phyloP scores from a whole-genome alignment of 2,797 vertebrate genomes.

The Cichlasoma orientale region DNA sequence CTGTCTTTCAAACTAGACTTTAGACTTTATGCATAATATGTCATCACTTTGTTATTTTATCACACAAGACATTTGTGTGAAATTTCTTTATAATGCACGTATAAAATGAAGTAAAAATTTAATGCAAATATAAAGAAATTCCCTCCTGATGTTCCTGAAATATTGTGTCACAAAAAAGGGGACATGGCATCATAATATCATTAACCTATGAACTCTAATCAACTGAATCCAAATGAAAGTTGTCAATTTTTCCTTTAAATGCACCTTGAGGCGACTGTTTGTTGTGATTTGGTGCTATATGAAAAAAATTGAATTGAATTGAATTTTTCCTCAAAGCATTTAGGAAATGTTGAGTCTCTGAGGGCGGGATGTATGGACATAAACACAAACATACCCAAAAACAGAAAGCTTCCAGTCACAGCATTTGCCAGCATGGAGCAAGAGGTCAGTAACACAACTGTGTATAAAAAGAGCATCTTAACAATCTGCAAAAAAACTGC shows the following conservation, averaged over 20 bases:
- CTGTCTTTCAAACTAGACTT: too few species aligned
- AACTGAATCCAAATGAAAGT: neutral
- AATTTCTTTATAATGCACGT: too few species aligned
- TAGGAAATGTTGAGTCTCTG: neutral
- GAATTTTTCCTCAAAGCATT: neutral
- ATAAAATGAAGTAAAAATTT: neutral
- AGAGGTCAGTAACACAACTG: neutral
- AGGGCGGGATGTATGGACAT: neutral
- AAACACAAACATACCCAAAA: neutral
- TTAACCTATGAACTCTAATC: neutral
- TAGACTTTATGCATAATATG: too few species aligned
- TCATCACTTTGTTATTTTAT: too few species aligned
- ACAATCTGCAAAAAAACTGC: neutral
- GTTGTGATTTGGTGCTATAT: too few species aligned
- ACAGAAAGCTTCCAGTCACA: neutral
- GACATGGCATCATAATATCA: neutral
- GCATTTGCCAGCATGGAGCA: neutral
- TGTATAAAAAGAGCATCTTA: neutral
- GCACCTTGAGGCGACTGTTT: too few species aligned
- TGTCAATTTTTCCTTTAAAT: neutral
- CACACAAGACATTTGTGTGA: too few species aligned
- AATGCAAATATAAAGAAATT: neutral
- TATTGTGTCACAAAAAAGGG: neutral
- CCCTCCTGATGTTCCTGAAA: neutral
- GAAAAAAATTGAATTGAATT: too few species aligned